These are phyloP conservation scores for Forbesichthys papilliferus DNA, from an alignment of 2,113 vertebrate species.

Conservation along the genomic window DNA sequence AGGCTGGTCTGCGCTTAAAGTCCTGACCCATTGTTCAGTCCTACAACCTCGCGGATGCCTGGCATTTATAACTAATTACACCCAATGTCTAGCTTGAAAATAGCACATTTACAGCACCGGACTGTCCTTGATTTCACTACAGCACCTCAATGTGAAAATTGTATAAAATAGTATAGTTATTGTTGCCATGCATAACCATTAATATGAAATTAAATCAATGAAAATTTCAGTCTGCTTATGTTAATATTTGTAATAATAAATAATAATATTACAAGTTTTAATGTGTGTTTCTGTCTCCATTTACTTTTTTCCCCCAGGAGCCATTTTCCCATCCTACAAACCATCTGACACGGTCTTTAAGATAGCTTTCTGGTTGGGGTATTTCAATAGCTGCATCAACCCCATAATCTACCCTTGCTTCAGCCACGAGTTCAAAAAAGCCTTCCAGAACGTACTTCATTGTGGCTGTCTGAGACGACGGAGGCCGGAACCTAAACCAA, in stretches of 20 bases:
- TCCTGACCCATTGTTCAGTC: no score
- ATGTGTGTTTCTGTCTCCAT: constrained; percentile 12
- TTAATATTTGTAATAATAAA: neutral
- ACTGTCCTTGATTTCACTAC: neutral
- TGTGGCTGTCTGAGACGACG: constrained; percentile 79
- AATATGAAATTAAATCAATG: no score
- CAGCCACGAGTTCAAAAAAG: constrained; percentile 94
- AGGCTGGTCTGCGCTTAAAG: no score
- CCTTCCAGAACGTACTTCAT: constrained; percentile 87
- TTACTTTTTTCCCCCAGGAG: constrained; percentile 76
- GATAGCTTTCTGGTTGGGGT: constrained; percentile 97
- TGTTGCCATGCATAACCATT: no score
- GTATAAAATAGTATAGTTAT: no score
- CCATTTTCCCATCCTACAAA: constrained; percentile 89
- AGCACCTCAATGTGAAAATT: neutral
- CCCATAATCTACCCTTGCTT: constrained; percentile 96
- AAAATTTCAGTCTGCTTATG: neutral
- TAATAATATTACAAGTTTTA: neutral
- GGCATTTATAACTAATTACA: no score
- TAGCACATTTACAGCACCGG: neutral
- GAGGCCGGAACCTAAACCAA: constrained; percentile 9
- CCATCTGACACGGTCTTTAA: constrained; percentile 93
- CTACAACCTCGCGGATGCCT: no score
- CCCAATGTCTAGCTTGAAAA: no score
- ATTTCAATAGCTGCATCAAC: constrained; percentile 99